Evolutionary conservation across 2,113 vertebrate species (phyloP).

Genomic region (Alexandromys fortis): DNA sequence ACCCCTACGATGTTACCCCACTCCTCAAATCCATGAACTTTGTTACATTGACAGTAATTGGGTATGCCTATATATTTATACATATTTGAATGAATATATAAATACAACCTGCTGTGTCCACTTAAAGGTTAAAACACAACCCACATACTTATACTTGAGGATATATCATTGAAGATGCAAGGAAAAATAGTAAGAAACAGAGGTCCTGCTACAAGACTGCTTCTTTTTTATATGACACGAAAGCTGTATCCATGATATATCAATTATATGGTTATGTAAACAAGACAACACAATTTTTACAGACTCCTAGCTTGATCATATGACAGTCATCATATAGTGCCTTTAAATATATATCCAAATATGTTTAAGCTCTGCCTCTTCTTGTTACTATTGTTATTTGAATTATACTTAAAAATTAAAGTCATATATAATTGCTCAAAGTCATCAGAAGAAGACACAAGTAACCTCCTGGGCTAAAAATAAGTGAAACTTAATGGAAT

Average conservation of each 20-base stretch:
- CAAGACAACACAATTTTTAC: neutral
- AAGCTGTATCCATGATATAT: neutral
- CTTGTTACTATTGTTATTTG: neutral
- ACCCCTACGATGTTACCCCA: rapidly evolving
- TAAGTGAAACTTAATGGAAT: neutral
- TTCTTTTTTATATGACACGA: neutral
- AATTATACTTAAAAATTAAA: conserved; percentile 5
- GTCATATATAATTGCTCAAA: neutral
- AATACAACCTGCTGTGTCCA: neutral
- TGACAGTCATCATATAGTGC: neutral
- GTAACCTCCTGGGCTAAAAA: neutral
- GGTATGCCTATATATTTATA: no score
- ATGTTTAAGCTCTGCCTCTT: neutral
- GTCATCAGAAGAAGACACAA: neutral
- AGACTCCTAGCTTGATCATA: neutral
- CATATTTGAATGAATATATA: neutral
- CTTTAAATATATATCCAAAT: neutral
- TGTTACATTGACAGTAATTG: neutral
- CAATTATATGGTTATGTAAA: neutral
- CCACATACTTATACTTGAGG: no score
- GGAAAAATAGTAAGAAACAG: neutral
- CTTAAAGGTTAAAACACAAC: neutral
- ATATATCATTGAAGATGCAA: neutral
- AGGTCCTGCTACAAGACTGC: no score
- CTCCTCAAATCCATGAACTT: no score